Evolutionary conservation across 2,797 vertebrate species (phyloP).

Genomic region (Clarias platycephalus): DNA sequence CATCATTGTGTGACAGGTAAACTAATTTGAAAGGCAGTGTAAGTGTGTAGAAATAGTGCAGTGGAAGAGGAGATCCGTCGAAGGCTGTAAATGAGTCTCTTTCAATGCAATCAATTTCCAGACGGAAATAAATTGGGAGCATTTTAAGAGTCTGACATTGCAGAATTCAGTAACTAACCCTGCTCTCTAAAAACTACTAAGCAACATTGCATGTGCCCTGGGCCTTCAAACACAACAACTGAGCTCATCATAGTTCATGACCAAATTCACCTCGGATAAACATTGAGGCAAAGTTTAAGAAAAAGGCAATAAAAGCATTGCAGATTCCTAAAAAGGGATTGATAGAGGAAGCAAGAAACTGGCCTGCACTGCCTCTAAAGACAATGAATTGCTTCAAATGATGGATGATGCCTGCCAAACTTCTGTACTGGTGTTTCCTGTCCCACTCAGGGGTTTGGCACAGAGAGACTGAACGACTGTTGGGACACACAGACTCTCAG

Average conservation of each 20-base stretch:
- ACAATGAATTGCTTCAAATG: constrained; percentile 38
- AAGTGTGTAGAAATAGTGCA: not conserved
- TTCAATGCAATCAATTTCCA: not conserved
- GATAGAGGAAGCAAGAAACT: constrained; percentile 4
- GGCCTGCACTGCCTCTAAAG: not conserved
- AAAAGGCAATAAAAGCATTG: constrained; percentile 2
- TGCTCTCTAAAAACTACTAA: not conserved
- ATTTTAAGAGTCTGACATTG: not conserved
- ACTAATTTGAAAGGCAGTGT: not conserved
- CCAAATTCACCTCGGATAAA: constrained; percentile 2
- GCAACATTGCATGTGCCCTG: not conserved
- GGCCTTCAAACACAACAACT: not conserved
- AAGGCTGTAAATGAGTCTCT: not conserved
- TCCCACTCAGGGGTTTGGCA: constrained; percentile 56
- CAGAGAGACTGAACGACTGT: constrained; percentile 63
- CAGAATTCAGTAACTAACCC: not conserved
- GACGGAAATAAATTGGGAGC: not conserved
- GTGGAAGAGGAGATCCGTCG: not conserved
- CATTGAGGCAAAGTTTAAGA: not conserved
- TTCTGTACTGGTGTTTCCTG: constrained; percentile 11
- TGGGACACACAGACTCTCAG: constrained; percentile 56
- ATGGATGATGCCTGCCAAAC: constrained; percentile 44
- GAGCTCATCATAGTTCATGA: not conserved
- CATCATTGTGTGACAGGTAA: not conserved
- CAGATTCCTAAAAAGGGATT: not conserved